phyloP scores from a whole-genome alignment of 2,888 invertebrate species.

The Sminthurides aquaticus region DNA sequence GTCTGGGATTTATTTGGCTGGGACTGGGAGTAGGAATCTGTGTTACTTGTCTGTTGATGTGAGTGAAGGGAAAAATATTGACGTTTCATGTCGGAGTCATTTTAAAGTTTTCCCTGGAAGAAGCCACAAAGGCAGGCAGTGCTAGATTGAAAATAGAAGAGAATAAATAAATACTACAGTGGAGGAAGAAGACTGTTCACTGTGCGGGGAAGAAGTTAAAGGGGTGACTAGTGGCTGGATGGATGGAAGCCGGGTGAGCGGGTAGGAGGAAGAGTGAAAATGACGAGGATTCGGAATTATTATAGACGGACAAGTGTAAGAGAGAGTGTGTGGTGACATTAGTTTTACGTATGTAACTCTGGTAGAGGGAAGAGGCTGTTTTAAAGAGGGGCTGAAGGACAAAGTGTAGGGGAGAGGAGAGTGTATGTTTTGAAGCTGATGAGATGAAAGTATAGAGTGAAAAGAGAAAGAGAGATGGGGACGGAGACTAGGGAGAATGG shows the following conservation, averaged over 20 bases:
- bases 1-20: conserved; percentile 19
- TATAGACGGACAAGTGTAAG: conserved; percentile 12
- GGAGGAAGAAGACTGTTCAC: conserved; percentile 1
- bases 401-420: no score
- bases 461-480: no score
- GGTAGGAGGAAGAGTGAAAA: no score
- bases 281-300: conserved; percentile 4
- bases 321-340: conserved; percentile 23
- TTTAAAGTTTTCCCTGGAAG: conserved; percentile 17
- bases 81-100: conserved; percentile 24
- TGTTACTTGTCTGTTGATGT: conserved; percentile 16
- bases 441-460: no score
- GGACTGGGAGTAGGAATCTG: conserved; percentile 3
- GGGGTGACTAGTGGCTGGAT: no score
- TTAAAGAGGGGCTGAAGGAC: no score
- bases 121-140: not conserved
- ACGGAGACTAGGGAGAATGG: conserved; percentile 2
- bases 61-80: conserved; percentile 24
- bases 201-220: no score
- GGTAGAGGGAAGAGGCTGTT: no score
- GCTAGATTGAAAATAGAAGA: not conserved
- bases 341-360: conserved; percentile 16
- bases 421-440: no score
- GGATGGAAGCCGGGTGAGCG: no score
- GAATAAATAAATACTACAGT: conserved; percentile 14